A percentile compares a stretch with the other conserved stretches of the same genome.
These are phyloP conservation scores for Saturnia pavonia DNA, from an alignment of 2,888 invertebrate species.

Conservation along the genomic window DNA sequence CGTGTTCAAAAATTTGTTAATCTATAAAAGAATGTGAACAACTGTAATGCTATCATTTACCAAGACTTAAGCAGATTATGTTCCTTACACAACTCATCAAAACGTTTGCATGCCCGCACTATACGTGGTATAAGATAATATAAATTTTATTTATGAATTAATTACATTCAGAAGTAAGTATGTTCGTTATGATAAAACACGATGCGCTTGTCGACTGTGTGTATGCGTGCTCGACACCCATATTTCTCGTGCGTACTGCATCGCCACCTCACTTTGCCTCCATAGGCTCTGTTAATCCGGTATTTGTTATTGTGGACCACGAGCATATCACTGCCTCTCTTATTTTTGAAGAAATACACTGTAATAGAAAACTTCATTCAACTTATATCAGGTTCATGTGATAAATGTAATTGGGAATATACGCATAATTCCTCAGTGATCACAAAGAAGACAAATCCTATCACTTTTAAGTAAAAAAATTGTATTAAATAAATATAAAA, in stretches of 20 bases:
- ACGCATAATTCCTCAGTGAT: neutral
- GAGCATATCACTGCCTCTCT: slow-evolving; percentile 40
- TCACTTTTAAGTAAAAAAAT: too few species aligned
- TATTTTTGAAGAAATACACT: slow-evolving; percentile 35
- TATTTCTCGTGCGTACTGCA: slow-evolving; percentile 49
- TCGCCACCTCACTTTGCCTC: slow-evolving; percentile 48
- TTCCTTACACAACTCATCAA: too few species aligned
- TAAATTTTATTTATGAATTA: too few species aligned
- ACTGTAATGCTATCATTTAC: too few species aligned
- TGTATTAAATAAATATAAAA: too few species aligned
- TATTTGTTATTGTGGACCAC: slow-evolving; percentile 44
- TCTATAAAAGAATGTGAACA: too few species aligned
- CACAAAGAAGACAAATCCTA: too few species aligned
- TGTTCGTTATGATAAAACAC: slow-evolving; percentile 46
- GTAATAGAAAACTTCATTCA: slow-evolving; percentile 8
- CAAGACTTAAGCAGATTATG: too few species aligned
- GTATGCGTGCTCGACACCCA: slow-evolving; percentile 49
- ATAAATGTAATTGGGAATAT: neutral
- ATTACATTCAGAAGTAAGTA: slow-evolving; percentile 21
- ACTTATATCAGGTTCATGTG: too few species aligned
- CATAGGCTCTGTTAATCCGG: slow-evolving; percentile 38
- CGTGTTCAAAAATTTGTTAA: too few species aligned
- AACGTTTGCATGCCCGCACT: too few species aligned
- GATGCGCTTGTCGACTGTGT: slow-evolving; percentile 43
- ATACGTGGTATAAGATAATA: too few species aligned